These are phyloP conservation scores for Ceraclea dissimilis DNA, from an alignment of 2,888 invertebrate species.

Conservation along the genomic window DNA sequence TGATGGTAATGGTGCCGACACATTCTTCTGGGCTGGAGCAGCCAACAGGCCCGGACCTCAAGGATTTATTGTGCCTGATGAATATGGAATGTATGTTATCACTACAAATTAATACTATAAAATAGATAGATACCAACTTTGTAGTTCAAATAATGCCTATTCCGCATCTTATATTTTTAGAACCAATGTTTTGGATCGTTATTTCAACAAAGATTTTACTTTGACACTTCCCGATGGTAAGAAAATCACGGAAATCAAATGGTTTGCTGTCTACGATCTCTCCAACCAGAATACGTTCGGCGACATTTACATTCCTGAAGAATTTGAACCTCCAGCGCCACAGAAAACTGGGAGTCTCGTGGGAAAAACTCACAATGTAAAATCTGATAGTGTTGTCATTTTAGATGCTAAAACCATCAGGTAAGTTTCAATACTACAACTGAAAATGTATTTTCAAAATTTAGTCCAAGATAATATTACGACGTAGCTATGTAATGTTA, in stretches of 20 bases:
- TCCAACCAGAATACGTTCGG: constrained; percentile 82
- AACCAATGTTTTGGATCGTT: constrained; percentile 78
- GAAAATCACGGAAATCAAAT: constrained; percentile 78
- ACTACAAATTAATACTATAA: no score
- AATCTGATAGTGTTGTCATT: constrained; percentile 65
- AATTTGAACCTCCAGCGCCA: constrained; percentile 77
- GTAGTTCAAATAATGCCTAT: no score
- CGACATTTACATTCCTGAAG: constrained; percentile 84
- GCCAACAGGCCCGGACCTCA: constrained; percentile 80
- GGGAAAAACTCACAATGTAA: constrained; percentile 56
- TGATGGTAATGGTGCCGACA: constrained; percentile 84
- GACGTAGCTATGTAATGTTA: not conserved
- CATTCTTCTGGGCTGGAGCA: constrained; percentile 92
- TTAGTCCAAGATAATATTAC: no score
- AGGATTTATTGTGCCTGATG: constrained; percentile 86
- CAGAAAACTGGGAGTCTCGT: constrained; percentile 50
- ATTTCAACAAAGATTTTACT: constrained; percentile 78
- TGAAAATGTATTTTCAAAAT: no score
- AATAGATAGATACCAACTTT: not conserved
- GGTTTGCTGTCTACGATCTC: constrained; percentile 85
- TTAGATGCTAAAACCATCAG: constrained; percentile 72
- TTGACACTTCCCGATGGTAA: constrained; percentile 77
- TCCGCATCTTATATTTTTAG: constrained; percentile 49
- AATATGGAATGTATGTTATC: constrained; percentile 78
- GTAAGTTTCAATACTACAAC: no score